phyloP scores from a whole-genome alignment of 2,113 vertebrate genomes.

The Platichthys flesus region DNA sequence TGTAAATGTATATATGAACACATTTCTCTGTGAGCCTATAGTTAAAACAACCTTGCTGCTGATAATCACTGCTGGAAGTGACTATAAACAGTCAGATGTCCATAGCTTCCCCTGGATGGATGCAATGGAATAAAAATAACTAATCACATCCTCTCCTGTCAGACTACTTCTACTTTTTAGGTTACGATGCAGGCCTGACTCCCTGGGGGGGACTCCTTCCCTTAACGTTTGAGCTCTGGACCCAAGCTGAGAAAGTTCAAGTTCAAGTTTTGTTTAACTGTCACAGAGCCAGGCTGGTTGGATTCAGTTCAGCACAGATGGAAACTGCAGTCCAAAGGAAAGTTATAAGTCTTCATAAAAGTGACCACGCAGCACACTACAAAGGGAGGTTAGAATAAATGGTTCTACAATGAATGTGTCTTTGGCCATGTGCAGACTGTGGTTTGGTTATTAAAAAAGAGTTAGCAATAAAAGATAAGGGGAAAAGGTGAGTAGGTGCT shows the following conservation, averaged over 20 bases:
- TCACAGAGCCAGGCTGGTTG: constrained; percentile 35
- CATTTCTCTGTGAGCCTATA: neutral
- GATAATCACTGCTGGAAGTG: constrained; percentile 4
- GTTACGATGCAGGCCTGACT: constrained; percentile 21
- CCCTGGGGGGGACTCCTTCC: constrained; percentile 33
- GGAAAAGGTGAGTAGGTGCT: neutral
- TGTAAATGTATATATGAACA: too few species aligned
- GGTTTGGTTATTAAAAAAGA: neutral
- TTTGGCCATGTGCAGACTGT: neutral
- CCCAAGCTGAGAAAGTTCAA: constrained; percentile 35
- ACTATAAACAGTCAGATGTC: neutral
- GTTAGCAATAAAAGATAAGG: neutral
- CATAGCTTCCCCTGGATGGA: neutral
- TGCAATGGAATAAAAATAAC: constrained; percentile 36
- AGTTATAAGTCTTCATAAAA: neutral
- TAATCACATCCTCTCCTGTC: constrained; percentile 34
- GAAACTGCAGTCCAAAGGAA: neutral
- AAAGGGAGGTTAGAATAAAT: too few species aligned
- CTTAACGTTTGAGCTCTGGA: constrained; percentile 38
- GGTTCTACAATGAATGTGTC: too few species aligned
- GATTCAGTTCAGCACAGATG: constrained; percentile 9
- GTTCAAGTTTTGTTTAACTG: constrained; percentile 18
- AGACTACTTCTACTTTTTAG: constrained; percentile 47
- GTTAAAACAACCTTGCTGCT: constrained; percentile 20
- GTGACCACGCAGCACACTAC: neutral